Conservation (phyloP, 2,888 invertebrate genomes). For the Oxystoma pomonae region DNA sequence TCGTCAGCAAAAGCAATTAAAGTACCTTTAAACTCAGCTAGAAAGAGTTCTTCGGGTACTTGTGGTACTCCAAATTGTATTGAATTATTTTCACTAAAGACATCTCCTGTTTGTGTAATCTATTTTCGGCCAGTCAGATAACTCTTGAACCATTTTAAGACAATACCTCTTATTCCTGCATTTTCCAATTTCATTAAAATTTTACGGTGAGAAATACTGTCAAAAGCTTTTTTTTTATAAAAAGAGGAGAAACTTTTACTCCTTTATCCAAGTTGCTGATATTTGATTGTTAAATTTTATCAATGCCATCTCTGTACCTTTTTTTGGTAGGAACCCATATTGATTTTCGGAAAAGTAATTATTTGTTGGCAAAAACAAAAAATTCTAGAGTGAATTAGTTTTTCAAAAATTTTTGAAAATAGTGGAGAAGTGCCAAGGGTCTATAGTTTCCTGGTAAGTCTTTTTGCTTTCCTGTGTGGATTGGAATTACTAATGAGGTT, state of each 20-base stretch:
- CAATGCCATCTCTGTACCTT: background rate
- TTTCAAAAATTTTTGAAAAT: background rate
- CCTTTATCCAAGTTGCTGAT: background rate
- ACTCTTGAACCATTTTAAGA: too few species aligned
- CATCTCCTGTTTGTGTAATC: too few species aligned
- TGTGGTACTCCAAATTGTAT: too few species aligned
- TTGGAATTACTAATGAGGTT: background rate
- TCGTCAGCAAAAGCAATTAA: too few species aligned
- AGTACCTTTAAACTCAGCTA: too few species aligned
- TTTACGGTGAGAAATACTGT: too few species aligned
- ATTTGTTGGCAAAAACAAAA: background rate
- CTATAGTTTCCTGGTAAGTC: background rate
- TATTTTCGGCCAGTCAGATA: too few species aligned
- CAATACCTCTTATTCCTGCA: too few species aligned
- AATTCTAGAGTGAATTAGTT: background rate
- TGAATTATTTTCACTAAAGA: too few species aligned
- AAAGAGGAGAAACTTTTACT: background rate
- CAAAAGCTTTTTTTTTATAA: too few species aligned
- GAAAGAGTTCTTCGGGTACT: too few species aligned
- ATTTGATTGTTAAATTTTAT: background rate
- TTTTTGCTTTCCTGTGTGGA: background rate
- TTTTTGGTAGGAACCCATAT: background rate
- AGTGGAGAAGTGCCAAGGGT: background rate
- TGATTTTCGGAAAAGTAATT: background rate
- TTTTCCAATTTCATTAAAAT: too few species aligned